phyloP scores from a whole-genome alignment of 2,797 vertebrate species.

The Toxotes lorentzi region DNA sequence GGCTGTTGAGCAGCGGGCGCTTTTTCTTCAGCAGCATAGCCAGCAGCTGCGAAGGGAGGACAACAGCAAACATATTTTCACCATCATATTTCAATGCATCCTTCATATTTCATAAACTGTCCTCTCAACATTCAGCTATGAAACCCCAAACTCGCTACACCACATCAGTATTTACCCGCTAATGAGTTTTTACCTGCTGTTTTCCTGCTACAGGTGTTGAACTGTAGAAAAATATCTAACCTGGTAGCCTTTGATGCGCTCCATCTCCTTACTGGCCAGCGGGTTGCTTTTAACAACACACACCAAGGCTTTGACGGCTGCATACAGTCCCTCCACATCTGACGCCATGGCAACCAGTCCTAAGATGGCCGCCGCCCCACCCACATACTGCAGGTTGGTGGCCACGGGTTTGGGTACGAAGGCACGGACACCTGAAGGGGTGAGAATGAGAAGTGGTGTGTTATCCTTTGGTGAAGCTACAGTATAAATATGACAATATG shows the following conservation, averaged over 20 bases:
- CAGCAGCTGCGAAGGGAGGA: conserved; percentile 85
- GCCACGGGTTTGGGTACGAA: conserved; percentile 97
- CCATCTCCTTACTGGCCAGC: conserved; percentile 99
- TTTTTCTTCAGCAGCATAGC: conserved; percentile 99
- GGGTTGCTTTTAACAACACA: conserved; percentile 99
- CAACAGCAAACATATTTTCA: too few species aligned
- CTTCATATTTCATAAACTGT: not conserved
- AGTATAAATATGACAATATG: not conserved
- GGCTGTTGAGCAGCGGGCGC: conserved; percentile 95
- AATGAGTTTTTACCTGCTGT: not conserved
- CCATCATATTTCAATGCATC: fast-evolving
- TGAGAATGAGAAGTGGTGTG: not conserved
- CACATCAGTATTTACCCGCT: not conserved
- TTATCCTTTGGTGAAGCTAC: not conserved
- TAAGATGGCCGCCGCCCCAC: conserved; percentile 96
- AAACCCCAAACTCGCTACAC: too few species aligned
- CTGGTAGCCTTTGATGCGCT: conserved; percentile 99
- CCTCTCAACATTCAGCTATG: not conserved
- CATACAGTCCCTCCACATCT: conserved; percentile 97
- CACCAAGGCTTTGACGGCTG: conserved; percentile 97
- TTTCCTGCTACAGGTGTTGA: too few species aligned
- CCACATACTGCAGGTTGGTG: conserved; percentile 96
- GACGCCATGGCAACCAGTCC: conserved; percentile 99
- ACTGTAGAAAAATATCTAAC: conserved; percentile 69
- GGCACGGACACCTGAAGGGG: conserved; percentile 91